Conservation (phyloP, 2,113 vertebrate genomes). For the Ceuthmochares aereus region DNA sequence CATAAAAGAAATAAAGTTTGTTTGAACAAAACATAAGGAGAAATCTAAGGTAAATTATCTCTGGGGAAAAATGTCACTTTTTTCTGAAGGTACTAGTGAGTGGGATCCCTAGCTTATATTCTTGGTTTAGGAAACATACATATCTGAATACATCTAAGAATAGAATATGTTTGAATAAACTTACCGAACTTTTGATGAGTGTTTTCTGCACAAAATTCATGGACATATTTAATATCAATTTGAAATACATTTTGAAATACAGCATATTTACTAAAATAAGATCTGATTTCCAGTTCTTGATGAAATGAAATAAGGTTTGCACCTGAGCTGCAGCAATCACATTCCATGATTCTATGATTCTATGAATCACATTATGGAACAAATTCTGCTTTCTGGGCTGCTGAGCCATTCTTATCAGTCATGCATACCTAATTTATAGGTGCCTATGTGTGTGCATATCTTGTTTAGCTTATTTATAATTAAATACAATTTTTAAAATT, state of each 20-base stretch:
- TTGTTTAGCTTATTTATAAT: neutral
- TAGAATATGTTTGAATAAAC: neutral
- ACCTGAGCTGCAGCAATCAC: neutral
- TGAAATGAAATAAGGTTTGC: neutral
- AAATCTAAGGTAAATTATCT: neutral
- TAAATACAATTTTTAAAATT: neutral
- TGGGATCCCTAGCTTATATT: neutral
- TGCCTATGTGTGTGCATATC: too few relatives aligned
- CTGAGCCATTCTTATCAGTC: neutral
- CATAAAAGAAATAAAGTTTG: neutral
- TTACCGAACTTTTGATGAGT: neutral
- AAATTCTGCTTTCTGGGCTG: neutral
- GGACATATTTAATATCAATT: too few relatives aligned
- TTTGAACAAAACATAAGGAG: neutral
- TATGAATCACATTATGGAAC: neutral
- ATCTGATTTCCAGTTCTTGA: neutral
- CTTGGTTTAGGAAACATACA: accelerated
- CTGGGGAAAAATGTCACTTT: neutral
- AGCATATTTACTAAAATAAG: neutral
- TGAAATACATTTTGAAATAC: neutral
- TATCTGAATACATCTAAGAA: neutral
- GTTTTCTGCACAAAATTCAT: neutral
- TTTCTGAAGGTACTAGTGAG: neutral
- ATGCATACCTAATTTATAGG: neutral
- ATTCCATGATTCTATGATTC: too few relatives aligned